Evolutionary conservation across 2,113 vertebrate genomes (phyloP).

Genomic region (Psettodes erumei): DNA sequence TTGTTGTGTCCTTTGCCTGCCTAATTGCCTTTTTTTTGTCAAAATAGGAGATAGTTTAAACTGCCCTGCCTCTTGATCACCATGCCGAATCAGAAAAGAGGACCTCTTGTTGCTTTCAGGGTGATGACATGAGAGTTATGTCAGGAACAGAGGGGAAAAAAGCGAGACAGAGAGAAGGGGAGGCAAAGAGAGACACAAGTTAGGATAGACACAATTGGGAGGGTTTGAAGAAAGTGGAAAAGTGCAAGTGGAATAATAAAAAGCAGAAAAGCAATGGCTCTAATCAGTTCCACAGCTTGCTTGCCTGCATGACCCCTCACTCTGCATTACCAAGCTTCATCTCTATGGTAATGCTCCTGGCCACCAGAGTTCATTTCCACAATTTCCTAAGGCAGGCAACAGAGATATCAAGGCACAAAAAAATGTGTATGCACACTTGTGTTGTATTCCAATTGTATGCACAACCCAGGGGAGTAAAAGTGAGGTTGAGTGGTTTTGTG

Average conservation of each 20-base stretch:
- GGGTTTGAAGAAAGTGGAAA: constrained; percentile 20
- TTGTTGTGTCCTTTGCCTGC: constrained; percentile 10
- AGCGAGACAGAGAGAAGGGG: not conserved
- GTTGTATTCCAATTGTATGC: constrained; percentile 48
- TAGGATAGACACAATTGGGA: constrained; percentile 7
- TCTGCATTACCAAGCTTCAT: constrained; percentile 55
- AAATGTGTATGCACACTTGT: constrained; percentile 13
- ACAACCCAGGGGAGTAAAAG: constrained; percentile 32
- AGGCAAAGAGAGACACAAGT: constrained; percentile 2
- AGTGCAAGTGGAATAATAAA: constrained; percentile 46
- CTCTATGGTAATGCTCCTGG: constrained; percentile 65
- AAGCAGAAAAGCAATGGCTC: constrained; percentile 43
- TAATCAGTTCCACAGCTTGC: constrained; percentile 55
- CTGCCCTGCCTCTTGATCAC: constrained; percentile 11
- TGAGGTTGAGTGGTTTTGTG: constrained; percentile 20
- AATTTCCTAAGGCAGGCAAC: constrained; percentile 54
- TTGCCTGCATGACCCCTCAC: constrained; percentile 44
- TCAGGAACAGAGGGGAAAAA: too few species aligned
- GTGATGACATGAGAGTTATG: constrained; percentile 27
- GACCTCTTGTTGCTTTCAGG: constrained; percentile 21
- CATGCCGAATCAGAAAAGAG: constrained; percentile 5
- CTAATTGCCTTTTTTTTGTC: constrained; percentile 4
- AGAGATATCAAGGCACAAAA: constrained; percentile 48
- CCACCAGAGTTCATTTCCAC: constrained; percentile 62
- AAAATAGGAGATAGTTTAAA: constrained; percentile 3